phyloP scores from a whole-genome alignment of 2,888 invertebrate species.

The Axea sp. region DNA sequence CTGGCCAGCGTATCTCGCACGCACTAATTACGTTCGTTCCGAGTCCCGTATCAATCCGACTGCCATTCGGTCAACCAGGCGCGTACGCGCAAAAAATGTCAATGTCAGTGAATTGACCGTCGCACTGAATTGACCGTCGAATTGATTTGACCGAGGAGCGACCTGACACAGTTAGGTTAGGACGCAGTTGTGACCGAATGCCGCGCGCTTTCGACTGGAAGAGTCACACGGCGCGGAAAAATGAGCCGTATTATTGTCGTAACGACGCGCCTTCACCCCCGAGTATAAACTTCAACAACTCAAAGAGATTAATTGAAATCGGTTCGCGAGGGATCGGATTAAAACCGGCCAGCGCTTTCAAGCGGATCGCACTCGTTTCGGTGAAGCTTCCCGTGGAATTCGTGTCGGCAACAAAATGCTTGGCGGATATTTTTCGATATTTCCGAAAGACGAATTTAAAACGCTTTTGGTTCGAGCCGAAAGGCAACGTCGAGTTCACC shows the following conservation, averaged over 20 bases:
- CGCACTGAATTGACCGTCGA: no score
- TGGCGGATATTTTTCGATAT: no score
- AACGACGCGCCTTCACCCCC: no score
- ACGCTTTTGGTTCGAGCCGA: no score
- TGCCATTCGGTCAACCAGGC: constrained; percentile 6
- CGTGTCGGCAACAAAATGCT: no score
- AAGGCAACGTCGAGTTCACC: no score
- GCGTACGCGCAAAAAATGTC: constrained; percentile 14
- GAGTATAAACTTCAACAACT: no score
- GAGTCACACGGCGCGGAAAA: constrained; percentile 1
- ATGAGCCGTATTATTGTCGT: constrained; percentile 1
- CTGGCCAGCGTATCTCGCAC: constrained; percentile 70
- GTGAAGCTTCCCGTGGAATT: no score
- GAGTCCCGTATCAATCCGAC: constrained; percentile 65
- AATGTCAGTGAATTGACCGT: constrained; percentile 15
- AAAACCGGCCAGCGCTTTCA: no score
- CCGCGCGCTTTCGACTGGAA: constrained; percentile 2
- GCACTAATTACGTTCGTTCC: constrained; percentile 77
- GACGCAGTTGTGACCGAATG: constrained; percentile 12
- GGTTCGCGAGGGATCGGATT: no score
- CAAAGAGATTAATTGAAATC: constrained; percentile 11
- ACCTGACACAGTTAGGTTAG: constrained; percentile 38
- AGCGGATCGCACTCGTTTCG: no score
- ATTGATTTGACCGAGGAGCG: constrained; percentile 25
- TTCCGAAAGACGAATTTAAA: no score